phyloP scores from a whole-genome alignment of 2,797 vertebrate genomes.

The Hemitrygon akajei region DNA sequence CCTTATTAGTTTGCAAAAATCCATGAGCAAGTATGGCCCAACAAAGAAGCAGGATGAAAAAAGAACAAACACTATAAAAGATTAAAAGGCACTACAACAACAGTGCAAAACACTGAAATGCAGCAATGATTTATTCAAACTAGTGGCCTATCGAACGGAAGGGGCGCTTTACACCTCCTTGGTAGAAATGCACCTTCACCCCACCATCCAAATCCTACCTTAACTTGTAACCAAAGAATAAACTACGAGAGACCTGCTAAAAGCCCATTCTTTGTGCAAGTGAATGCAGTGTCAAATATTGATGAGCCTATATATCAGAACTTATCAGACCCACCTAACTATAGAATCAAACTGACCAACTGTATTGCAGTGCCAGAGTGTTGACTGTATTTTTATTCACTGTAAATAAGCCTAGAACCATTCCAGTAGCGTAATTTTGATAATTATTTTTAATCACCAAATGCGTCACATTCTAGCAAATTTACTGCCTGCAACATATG shows the following conservation, averaged over 20 bases:
- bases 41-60: background rate
- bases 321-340: background rate
- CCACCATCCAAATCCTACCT: no score
- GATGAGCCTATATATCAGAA: background rate
- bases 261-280: background rate
- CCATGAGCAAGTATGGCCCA: background rate
- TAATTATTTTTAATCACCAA: background rate
- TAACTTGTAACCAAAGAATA: background rate
- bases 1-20: background rate
- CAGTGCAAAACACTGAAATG: background rate
- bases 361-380: background rate
- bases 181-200: no score
- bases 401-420: background rate
- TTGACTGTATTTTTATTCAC: no score
- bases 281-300: background rate
- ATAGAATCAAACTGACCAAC: background rate
- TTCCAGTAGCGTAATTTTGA: background rate
- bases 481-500: no score
- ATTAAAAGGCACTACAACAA: background rate
- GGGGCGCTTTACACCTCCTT: no score
- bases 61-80: background rate
- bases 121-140: background rate
- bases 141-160: no score
- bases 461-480: background rate
- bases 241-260: background rate